Conservation (phyloP, 2,797 vertebrate species). For the Xenentodon cancila region DNA sequence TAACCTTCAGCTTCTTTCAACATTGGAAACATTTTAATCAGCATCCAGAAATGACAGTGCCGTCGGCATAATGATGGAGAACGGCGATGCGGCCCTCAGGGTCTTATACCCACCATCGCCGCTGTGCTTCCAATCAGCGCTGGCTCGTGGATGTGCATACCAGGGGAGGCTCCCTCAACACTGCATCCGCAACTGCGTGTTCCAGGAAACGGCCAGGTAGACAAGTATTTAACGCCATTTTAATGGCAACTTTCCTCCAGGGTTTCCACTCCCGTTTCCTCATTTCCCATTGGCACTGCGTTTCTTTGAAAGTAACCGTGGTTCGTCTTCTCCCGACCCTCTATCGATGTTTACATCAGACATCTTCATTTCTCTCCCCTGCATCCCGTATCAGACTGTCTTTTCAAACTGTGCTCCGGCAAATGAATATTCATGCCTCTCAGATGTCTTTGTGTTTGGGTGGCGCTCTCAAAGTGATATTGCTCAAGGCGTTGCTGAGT, state of each 20-base stretch:
- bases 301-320: conserved; percentile 24
- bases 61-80: conserved; percentile 66
- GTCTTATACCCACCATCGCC: conserved; percentile 54
- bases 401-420: conserved; percentile 40
- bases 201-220: conserved; percentile 38
- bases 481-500: conserved; percentile 70
- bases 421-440: conserved; percentile 73
- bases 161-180: conserved; percentile 42
- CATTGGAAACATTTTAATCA: conserved; percentile 78
- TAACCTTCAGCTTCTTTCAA: conserved; percentile 79
- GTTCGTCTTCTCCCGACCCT: conserved; percentile 12
- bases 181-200: conserved; percentile 33
- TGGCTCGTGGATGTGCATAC: conserved; percentile 34
- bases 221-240: conserved; percentile 64
- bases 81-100: conserved; percentile 50
- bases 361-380: conserved; percentile 35
- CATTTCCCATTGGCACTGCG: conserved; percentile 22
- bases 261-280: conserved; percentile 33
- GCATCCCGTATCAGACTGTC: conserved; percentile 39
- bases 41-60: conserved; percentile 64
- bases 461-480: conserved; percentile 72
- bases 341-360: conserved; percentile 27
- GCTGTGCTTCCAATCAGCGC: conserved; percentile 64
- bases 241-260: conserved; percentile 57
- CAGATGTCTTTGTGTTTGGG: conserved; percentile 72